Evolutionary conservation across 2,888 invertebrate genomes (phyloP), one percentile per base, ranked within the genome.

Genomic region (Tanytarsus gracilentus): DNA sequence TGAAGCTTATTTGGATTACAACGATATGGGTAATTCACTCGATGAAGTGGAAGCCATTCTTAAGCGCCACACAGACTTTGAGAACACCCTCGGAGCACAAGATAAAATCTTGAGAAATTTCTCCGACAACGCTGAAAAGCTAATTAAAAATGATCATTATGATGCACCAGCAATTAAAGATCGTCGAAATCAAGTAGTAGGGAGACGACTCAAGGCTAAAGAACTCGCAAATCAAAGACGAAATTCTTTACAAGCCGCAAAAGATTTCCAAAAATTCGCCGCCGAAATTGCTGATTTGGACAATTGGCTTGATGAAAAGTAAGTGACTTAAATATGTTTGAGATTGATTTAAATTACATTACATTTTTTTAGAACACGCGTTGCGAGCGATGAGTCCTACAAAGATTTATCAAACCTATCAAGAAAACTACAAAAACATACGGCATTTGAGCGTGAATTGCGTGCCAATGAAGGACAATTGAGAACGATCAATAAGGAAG

Each of bases 391-490:
- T 67, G 94, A 96, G 72, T 93, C 88, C 63, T 96, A 95, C 73
- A 77, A 92, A 16, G 95, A 96, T 68, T 76, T 96, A 16, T 85
- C 82, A 39, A 96, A 97, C 71, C 74, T 94, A 64, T 92, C 94
- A 65, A 79, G 94, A 1, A 96, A 96, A 70, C 75, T 95, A 1
- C 94, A 96, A 73, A 95, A 95, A 69, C 98, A 99, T 70, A 92
- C 95, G 72, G 96, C 97, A 0, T 97, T 98, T 69, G 96, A 97
- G 68, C 79, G 96, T 1, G 98, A 99, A 70, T 75, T 99, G 18
- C 82, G 90, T 51, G 93, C 97, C 1, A 98, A 97, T 68, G 94
- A 97, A 72, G 93, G 92, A 11, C 89, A 95, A 67, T 77, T 96
- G 8, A 77, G 93, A 53, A 85, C 86, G 21, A 87, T 95, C 0